A percentile compares a stretch with the other conserved stretches of the same genome.
These are phyloP conservation scores for Pogoniulus pusillus DNA, from an alignment of 2,797 vertebrate species.

Conservation along the genomic window DNA sequence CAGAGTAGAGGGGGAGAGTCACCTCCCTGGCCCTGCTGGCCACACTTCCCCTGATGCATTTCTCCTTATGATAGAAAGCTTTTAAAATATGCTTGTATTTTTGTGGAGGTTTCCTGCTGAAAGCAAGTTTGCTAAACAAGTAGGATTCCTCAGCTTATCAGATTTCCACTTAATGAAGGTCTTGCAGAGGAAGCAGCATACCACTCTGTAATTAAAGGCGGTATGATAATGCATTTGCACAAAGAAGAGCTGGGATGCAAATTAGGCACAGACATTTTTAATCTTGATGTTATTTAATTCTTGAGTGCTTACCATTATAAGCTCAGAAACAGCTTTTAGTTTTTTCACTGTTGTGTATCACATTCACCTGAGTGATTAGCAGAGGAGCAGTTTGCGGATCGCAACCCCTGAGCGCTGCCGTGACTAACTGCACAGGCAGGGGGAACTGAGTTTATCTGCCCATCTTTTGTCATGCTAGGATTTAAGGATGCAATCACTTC, in stretches of 20 bases:
- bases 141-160: slow-evolving; percentile 9
- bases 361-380: not conserved
- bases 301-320: slow-evolving; percentile 16
- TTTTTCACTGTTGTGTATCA: not conserved
- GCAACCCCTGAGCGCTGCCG: not conserved
- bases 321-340: not conserved
- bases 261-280: slow-evolving; percentile 35
- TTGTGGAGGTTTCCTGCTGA: not conserved
- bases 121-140: not conserved
- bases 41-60: too few species aligned
- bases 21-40: too few species aligned
- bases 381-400: not conserved
- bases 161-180: slow-evolving; percentile 23
- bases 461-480: not conserved
- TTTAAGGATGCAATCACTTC: not conserved
- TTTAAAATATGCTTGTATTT: not conserved
- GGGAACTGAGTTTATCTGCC: not conserved
- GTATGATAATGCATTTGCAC: slow-evolving; percentile 12
- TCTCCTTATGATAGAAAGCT: not conserved
- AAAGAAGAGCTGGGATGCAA: slow-evolving; percentile 6
- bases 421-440: not conserved
- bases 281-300: slow-evolving; percentile 45
- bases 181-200: not conserved
- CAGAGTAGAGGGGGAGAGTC: too few species aligned
- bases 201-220: slow-evolving; percentile 7